These are phyloP conservation scores for Melanotaenia nigrans DNA, from an alignment of 2,797 vertebrate genomes.

Conservation along the genomic window DNA sequence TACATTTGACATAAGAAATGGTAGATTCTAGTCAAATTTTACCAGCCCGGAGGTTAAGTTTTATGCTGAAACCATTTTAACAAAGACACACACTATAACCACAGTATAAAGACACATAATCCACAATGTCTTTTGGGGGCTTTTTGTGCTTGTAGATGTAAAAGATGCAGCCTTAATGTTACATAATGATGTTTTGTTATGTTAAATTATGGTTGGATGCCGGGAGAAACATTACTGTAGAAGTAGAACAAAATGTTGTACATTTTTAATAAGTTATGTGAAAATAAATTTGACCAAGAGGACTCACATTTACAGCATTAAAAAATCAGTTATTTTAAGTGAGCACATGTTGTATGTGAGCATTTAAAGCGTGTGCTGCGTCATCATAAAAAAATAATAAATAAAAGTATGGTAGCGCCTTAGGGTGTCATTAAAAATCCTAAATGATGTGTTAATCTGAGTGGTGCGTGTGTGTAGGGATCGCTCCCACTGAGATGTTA, in stretches of 20 bases:
- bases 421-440: constrained; percentile 65
- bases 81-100: too few species aligned
- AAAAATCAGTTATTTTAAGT: constrained; percentile 4
- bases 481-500: constrained; percentile 72
- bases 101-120: too few species aligned
- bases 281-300: neutral
- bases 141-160: too few species aligned
- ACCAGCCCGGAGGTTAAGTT: too few species aligned
- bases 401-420: constrained; percentile 17
- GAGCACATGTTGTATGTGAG: neutral
- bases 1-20: too few species aligned
- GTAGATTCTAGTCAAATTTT: too few species aligned
- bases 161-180: too few species aligned
- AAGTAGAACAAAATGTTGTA: neutral
- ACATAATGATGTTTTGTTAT: too few species aligned
- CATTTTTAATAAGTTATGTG: neutral
- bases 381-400: constrained; percentile 26
- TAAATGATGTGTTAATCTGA: constrained; percentile 71
- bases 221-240: neutral
- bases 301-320: constrained; percentile 4
- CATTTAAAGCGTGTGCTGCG: constrained; percentile 28
- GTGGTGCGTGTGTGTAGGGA: constrained; percentile 19
- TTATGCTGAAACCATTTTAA: too few species aligned
- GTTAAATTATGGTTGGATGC: too few species aligned
- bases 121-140: too few species aligned